Base-by-base conservation (phyloP, 1,140 invertebrate genomes). In the Drosophila parvula region DNA sequence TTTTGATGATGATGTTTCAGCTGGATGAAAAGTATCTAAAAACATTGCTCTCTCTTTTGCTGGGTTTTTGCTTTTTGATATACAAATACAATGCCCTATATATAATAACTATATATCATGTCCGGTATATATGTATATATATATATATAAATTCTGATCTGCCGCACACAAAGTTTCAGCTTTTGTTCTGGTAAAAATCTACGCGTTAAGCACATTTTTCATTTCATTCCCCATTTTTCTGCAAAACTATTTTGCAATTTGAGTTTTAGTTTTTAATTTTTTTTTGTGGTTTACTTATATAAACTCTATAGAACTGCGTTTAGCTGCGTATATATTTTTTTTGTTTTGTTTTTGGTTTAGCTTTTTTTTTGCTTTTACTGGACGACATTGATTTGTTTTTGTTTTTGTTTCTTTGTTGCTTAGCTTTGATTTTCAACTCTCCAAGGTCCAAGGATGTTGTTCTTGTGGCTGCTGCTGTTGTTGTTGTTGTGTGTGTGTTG, bases 401-500 rank as follows among this genome's bases (percentile, higher is more conserved):
- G 48, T 74, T 81, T 48, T 76, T 69, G 30, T 78, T 62, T 68
- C 65, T 48, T 63, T 63, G 48, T 76, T 73, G 69, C 60, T 76
- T 84, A 89, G 74, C 77, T 88, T 88, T 84, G 84, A 89, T 89
- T 89, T 89, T 84, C 64, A 89, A 84, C 80, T 80, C 74, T 80
- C 64, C 65, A 36, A 55, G 57, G 48, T 79, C 60, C 64, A 64
- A 74, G 81, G 64, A 70, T 64, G 64, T 50, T 76, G 68, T 63
- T 81, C 34, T 67, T 44, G 44, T 56, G 41, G 47, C 61, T 73
- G 67, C 51, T 43, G 30, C 22, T 41, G 1, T 36, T 59, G 14
- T 43, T 68, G 41, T 58, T 40, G 57, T 45, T 71, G 55, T 76
- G 48, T 45, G 48, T 55, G 65, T 70, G 50, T 76, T 88, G 83